phyloP scores from a whole-genome alignment of 2,888 invertebrate genomes.

The Petrolisthes cinctipes region DNA sequence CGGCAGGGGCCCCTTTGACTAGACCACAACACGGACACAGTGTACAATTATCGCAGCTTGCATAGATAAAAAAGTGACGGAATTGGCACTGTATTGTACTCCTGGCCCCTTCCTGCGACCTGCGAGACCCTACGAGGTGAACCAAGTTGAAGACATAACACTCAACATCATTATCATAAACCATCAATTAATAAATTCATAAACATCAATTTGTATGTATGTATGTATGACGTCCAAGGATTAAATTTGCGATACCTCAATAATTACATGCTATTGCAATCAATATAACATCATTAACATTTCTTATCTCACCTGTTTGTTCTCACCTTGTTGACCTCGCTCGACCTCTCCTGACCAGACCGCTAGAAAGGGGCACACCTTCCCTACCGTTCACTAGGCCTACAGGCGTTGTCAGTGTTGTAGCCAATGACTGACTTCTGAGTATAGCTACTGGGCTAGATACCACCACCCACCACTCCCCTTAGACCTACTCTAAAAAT shows the following conservation, averaged over 20 bases:
- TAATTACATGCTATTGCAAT: no score
- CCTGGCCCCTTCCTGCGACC: constrained; percentile 43
- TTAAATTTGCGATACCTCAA: not conserved
- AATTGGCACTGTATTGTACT: constrained; percentile 57
- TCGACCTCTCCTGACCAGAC: constrained; percentile 17
- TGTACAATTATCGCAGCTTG: constrained; percentile 53
- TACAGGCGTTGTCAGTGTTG: constrained; percentile 30
- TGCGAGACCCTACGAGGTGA: constrained; percentile 12
- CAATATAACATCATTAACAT: not conserved
- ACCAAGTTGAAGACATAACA: not conserved
- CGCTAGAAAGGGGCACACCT: constrained; percentile 35
- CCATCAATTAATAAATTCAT: not conserved
- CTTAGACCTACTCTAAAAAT: not conserved
- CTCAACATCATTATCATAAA: not conserved
- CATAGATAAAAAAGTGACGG: constrained; percentile 62
- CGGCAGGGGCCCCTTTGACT: constrained; percentile 29
- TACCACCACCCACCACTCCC: constrained; percentile 10
- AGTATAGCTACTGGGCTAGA: constrained; percentile 31
- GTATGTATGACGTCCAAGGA: not conserved
- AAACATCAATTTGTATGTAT: no score
- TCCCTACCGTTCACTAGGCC: constrained; percentile 52
- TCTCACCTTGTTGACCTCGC: not conserved
- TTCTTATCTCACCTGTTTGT: not conserved
- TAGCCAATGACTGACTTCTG: constrained; percentile 50
- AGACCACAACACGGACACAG: constrained; percentile 40